Evolutionary conservation across 2,888 invertebrate species (phyloP), one percentile per base, ranked within the genome.

Genomic region (Oscheius sp.): DNA sequence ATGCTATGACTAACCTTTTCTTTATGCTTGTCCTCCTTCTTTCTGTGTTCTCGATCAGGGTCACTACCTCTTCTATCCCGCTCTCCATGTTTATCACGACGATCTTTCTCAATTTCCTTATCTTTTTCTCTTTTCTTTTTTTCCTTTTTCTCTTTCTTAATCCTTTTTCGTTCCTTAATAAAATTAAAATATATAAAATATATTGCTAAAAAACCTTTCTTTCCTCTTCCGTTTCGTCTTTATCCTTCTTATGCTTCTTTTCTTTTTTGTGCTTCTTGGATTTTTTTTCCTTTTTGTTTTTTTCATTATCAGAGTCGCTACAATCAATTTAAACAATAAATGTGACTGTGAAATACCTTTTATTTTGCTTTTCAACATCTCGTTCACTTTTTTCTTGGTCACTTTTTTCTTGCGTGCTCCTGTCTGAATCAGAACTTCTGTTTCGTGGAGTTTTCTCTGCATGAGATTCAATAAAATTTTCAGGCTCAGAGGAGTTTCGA

Each of bases 221-320:
- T 29, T 71, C 71, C n/a, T 46, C 63, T 8, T 65, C 69, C 2
- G 58, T 61, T 29, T 53, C 69, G 3, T 58, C 39, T 61, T 46
- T 46, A 31, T 45, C 50, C 12, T 74, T 72, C 58, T 73, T 76
- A 50, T 65, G 58, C 65, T 78, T 80, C 31, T 80, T 80, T n/a
- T 74, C 71, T 63, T 80, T 80, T 57, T 78, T 78, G 10, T 75
- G 69, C 27, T 75, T 74, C 45, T 75, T 71, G 29, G 65, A 61
- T 27, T 79, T 74, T 70, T 76, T 74, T 23, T 76, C 67, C 42
- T 71, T 72, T 52, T 69, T 71, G 29, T 25, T 20, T 50, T 70
- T 70, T 45, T 69, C 53, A 10, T 66, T 20, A 25, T 57, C 55
- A 6, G 25, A 10, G 3, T 37, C 58, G 23, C 48, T 48, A 20